Evolutionary conservation across 2,888 invertebrate species (phyloP).

Genomic region (Cosmia trapezina): DNA sequence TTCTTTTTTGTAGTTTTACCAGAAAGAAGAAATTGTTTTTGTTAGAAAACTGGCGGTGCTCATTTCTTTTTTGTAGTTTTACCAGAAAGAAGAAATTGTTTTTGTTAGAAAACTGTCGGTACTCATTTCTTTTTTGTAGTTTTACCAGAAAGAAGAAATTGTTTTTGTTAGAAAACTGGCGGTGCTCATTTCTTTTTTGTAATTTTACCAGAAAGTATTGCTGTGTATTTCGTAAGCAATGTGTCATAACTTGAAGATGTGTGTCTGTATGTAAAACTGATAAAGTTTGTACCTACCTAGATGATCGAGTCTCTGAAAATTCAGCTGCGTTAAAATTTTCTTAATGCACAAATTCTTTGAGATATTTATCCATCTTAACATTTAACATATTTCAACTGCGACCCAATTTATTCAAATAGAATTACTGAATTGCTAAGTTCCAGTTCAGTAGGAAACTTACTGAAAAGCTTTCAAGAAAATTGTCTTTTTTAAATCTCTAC

Average conservation of each 20-base stretch:
- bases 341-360: background rate
- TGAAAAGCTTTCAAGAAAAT: slow-evolving; percentile 43
- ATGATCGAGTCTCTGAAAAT: background rate
- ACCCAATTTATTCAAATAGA: slow-evolving; percentile 12
- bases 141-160: too few species aligned
- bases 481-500: slow-evolving; percentile 22
- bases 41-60: too few species aligned
- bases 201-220: slow-evolving; percentile 9
- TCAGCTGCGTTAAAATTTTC: background rate
- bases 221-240: slow-evolving; percentile 20
- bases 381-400: slow-evolving; percentile 15
- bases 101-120: too few species aligned
- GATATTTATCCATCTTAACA: background rate
- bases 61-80: too few species aligned
- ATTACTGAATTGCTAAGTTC: slow-evolving; percentile 27
- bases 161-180: too few species aligned
- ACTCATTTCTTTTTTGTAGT: too few species aligned
- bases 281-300: background rate
- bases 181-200: too few species aligned
- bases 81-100: too few species aligned
- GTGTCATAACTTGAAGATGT: slow-evolving; percentile 21
- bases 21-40: too few species aligned
- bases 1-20: too few species aligned
- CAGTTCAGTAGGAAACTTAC: slow-evolving; percentile 7
- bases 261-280: background rate